These are phyloP conservation scores for Lophura nycthemera DNA, from an alignment of 2,113 vertebrate genomes.

Conservation along the genomic window DNA sequence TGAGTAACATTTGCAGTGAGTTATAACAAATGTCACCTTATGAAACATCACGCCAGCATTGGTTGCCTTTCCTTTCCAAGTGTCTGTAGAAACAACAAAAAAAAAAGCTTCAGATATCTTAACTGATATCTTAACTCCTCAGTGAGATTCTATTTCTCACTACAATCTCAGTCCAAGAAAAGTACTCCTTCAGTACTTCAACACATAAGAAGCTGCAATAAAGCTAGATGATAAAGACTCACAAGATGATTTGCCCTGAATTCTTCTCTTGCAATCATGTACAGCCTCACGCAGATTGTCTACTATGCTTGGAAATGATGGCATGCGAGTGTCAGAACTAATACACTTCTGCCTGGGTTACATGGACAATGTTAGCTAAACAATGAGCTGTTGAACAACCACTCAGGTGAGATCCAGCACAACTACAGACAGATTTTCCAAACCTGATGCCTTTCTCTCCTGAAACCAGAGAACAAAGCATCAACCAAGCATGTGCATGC, in stretches of 20 bases:
- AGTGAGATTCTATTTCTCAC: background rate
- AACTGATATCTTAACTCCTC: background rate
- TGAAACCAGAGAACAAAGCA: background rate
- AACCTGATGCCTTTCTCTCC: background rate
- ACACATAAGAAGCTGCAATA: background rate
- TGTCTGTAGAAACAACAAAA: background rate
- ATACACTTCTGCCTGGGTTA: background rate
- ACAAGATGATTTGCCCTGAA: background rate
- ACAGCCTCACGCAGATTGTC: background rate
- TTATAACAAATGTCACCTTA: slow-evolving; percentile 60
- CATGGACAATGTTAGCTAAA: background rate
- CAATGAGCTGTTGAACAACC: background rate
- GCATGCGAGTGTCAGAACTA: background rate
- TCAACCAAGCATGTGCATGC: background rate
- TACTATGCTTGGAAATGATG: background rate
- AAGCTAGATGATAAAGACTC: background rate
- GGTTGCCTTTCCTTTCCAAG: slow-evolving; percentile 3
- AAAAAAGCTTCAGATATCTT: background rate
- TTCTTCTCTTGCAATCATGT: background rate
- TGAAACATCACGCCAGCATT: background rate
- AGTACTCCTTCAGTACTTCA: background rate
- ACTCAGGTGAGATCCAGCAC: background rate
- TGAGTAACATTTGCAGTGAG: slow-evolving; percentile 59
- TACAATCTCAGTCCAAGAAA: background rate
- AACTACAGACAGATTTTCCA: background rate